These are phyloP conservation scores for Alauda arvensis DNA, from an alignment of 2,797 vertebrate genomes.

Conservation along the genomic window DNA sequence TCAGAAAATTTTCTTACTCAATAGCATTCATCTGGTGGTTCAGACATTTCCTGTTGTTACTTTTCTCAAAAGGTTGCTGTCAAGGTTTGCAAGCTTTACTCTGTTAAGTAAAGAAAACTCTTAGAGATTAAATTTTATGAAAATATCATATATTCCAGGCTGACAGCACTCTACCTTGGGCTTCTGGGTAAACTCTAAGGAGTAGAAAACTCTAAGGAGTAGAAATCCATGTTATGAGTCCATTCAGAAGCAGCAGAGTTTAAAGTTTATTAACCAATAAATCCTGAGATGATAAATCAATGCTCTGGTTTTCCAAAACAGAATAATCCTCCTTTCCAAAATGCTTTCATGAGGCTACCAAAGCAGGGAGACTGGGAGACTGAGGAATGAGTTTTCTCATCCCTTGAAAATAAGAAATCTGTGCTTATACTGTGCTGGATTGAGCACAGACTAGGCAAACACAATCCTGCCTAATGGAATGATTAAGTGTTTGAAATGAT, in stretches of 20 bases:
- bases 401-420: neutral
- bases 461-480: constrained; percentile 45
- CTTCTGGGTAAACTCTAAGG: neutral
- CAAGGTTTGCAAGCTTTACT: neutral
- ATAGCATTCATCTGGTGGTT: neutral
- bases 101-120: neutral
- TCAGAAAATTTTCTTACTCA: neutral
- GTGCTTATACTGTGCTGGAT: neutral
- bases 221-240: neutral
- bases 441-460: constrained; percentile 17
- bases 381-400: neutral
- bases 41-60: neutral
- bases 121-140: neutral
- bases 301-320: neutral
- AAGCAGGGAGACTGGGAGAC: neutral
- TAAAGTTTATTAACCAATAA: neutral
- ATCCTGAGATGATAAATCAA: neutral
- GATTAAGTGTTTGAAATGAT: constrained; percentile 68
- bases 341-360: neutral
- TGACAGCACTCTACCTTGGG: neutral
- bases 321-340: neutral
- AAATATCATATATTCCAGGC: neutral
- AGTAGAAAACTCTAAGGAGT: neutral
- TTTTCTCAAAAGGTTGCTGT: neutral
- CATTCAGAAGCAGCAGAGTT: neutral